Conservation (phyloP, 2,888 invertebrate genomes). For the Heliconius ismenius region DNA sequence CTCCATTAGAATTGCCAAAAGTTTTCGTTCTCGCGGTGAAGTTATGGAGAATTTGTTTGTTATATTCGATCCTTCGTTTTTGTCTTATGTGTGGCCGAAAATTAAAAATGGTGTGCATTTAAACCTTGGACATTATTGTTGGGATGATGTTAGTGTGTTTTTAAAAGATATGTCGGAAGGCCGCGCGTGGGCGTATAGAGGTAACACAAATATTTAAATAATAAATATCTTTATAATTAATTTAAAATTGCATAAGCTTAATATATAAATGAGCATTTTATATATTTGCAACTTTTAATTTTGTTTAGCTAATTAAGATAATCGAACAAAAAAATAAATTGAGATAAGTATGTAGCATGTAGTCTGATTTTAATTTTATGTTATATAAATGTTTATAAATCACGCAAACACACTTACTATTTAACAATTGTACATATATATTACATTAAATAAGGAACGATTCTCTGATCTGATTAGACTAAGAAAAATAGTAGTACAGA, state of each 20-base stretch:
- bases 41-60: slow-evolving; percentile 69
- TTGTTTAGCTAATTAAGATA: neutral
- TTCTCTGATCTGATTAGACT: neutral
- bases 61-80: slow-evolving; percentile 72
- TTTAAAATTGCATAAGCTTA: neutral
- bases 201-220: slow-evolving; percentile 52
- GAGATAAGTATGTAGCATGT: neutral
- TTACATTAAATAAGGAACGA: neutral
- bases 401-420: neutral
- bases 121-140: slow-evolving; percentile 67
- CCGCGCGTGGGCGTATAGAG: slow-evolving; percentile 76
- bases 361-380: neutral
- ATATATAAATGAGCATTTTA: neutral
- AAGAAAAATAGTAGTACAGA: neutral
- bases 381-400: neutral
- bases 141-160: slow-evolving; percentile 69
- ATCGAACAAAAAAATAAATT: neutral
- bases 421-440: neutral
- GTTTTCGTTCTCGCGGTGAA: slow-evolving; percentile 55
- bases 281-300: too few species aligned
- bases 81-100: slow-evolving; percentile 75
- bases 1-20: slow-evolving; percentile 49
- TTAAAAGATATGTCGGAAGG: slow-evolving; percentile 71
- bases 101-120: slow-evolving; percentile 69
- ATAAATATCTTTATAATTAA: neutral